Evolutionary conservation across 2,113 vertebrate species (phyloP).

Genomic region (Coryphaenoides rupestris): DNA sequence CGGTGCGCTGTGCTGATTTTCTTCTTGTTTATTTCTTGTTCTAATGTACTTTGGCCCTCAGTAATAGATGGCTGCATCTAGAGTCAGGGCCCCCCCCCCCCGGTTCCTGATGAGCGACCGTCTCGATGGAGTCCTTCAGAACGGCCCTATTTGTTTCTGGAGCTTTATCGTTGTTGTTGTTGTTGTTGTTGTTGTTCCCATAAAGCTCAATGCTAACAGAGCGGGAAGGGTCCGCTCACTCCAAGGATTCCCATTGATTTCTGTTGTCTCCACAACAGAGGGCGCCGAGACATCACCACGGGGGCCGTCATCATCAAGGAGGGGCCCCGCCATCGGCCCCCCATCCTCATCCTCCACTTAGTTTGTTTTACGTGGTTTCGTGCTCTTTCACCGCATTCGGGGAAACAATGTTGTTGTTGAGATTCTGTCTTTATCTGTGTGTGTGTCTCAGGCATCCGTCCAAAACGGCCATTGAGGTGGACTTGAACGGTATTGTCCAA

Average conservation of each 20-base stretch:
- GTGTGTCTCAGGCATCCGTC: not conserved
- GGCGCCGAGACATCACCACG: slow-evolving; percentile 39
- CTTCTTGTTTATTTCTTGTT: slow-evolving; percentile 18
- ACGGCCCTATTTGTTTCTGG: slow-evolving; percentile 30
- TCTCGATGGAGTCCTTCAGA: slow-evolving; percentile 24
- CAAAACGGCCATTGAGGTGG: not conserved
- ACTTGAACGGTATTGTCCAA: not conserved
- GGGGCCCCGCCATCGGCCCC: too few relatives aligned
- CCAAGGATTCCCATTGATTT: slow-evolving; percentile 55
- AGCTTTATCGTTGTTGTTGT: slow-evolving; percentile 14
- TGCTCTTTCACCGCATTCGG: too few relatives aligned
- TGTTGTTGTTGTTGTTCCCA: slow-evolving; percentile 14
- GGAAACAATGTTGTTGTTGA: too few relatives aligned
- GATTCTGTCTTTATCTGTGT: too few relatives aligned
- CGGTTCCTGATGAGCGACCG: slow-evolving; percentile 15
- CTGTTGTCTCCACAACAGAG: slow-evolving; percentile 3
- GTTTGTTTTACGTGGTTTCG: too few relatives aligned
- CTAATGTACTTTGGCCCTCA: slow-evolving; percentile 37
- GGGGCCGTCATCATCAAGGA: slow-evolving; percentile 11
- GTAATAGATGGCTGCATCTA: slow-evolving; percentile 33
- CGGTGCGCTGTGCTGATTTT: slow-evolving; percentile 9
- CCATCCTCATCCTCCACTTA: too few relatives aligned
- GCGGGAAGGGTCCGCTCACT: slow-evolving; percentile 39
- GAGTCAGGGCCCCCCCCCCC: slow-evolving; percentile 3
- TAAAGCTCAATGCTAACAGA: slow-evolving; percentile 21